Conservation (phyloP, 1,140 invertebrate genomes). For the Alviniconcha marisindica region DNA sequence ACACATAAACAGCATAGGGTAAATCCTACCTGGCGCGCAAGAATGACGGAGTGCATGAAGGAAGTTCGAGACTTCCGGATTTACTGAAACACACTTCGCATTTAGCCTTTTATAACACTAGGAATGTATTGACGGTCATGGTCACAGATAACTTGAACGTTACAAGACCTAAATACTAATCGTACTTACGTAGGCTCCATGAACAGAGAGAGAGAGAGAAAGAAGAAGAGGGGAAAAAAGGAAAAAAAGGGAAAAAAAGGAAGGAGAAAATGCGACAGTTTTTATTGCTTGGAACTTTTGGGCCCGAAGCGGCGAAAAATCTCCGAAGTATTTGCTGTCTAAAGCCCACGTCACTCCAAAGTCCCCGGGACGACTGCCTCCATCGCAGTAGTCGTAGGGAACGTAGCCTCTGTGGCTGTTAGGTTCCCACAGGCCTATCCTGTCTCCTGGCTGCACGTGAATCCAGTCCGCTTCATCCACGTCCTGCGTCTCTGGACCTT, state of each 20-base stretch:
- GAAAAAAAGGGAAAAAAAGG: background rate
- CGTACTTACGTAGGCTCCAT: too few relatives aligned
- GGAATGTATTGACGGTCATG: too few relatives aligned
- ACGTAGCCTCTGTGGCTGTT: background rate
- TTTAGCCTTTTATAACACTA: too few relatives aligned
- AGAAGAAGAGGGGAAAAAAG: background rate
- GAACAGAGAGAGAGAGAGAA: too few relatives aligned
- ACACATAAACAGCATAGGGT: too few relatives aligned
- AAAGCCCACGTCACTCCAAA: background rate
- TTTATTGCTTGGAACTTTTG: background rate
- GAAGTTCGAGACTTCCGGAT: too few relatives aligned
- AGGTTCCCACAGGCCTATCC: background rate
- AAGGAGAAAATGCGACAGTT: background rate
- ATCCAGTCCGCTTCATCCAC: slow-evolving; percentile 18
- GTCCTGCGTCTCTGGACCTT: background rate
- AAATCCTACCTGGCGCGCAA: too few relatives aligned
- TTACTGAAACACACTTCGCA: too few relatives aligned
- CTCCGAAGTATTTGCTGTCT: background rate
- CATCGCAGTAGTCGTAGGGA: background rate
- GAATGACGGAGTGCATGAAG: too few relatives aligned
- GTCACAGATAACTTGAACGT: too few relatives aligned
- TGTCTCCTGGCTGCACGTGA: background rate
- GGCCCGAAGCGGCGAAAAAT: background rate
- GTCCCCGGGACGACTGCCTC: background rate
- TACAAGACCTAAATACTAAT: too few relatives aligned